Evolutionary conservation across 2,113 vertebrate species (phyloP), one percentile per base, ranked within the genome.

Genomic region (Amphiprion percula): DNA sequence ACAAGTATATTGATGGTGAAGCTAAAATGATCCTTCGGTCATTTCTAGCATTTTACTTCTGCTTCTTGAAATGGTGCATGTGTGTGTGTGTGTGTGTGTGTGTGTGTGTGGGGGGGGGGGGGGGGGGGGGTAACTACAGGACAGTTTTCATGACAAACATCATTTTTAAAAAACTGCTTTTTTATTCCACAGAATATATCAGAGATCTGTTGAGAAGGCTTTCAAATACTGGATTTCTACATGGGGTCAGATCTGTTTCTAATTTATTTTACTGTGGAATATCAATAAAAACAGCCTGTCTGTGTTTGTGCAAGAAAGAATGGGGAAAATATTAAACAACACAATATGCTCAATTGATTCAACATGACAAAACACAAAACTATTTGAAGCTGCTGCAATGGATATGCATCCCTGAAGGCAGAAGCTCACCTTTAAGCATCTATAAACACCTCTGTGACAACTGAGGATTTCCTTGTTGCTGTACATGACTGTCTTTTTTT

Each of bases 391-490:
- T 67, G 16, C 28, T 30, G 68, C 16, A 56, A 84, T 88, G 83
- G 69, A 86, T 74, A 76, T 84, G 74, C 70, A 53, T 86, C 75
- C 86, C 80, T 53, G 63, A 90, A 80, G 88, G 84, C 79, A 69
- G 63, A 64, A 50, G 59, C 58, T 86, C 85, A 90, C 78, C 86
- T 86, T 79, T 79, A 55, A 84, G 71, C 65, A 68, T 68, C 59
- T 60, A 61, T 56, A 85, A 80, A 88, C 75, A 76, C 47, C 54
- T 41, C 64, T 39, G 69, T 63, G 77, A 78, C 64, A 77, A 52
- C 47, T 59, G 71, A 86, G 77, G 62, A 59, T 85, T 77, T 83
- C 53, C 70, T 68, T 37, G 28, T 73, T 55, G 56, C 26, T 75
- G 46, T 33, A 66, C 47, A 72, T 2, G 19, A 5, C 55, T 53